Evolutionary conservation across 2,888 invertebrate genomes (phyloP), one percentile per base, ranked within the genome.

Genomic region (Geophilus truncorum): DNA sequence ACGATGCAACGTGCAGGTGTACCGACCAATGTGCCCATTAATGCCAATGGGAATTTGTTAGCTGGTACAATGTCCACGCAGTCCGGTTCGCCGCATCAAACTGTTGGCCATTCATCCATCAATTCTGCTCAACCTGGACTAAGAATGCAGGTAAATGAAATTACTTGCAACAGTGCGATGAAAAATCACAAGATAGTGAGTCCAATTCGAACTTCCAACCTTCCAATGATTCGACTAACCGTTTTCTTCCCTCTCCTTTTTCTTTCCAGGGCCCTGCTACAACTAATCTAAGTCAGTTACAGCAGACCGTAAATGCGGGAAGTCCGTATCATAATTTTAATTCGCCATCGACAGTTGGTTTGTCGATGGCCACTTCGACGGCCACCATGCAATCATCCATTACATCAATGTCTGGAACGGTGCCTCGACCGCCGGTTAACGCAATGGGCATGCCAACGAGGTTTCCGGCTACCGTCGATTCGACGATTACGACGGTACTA

Each of bases 251-350:
- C 23, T 18, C 12, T 3, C 12, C 32, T 77, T 77, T 77, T 15
- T 32, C 32, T 32, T 32, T 32, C 21, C 12, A 77, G 36, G 32
- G 36, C 30, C 77, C 36, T 34, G 32, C 77, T 25, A 32, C 77
- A 34, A 77, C 80, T 15, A 80, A 80, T 81, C 78, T 81, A 4
- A 76, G 81, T 51, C 83, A 83, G 30, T 32, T 83, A 78, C 81
- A 81, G 32, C 82, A 82, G 78, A 34, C 81, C 45, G 75, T 82
- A 70, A 82, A 82, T 76, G 78, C 80, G 30, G 80, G 80, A 18
- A 81, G 81, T 82, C 82, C 82, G 62, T 83, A 82, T 78, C 83
- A 83, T 81, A 81, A 80, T 32, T 83, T 82, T 77, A 83, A 82
- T 81, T 81, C 83, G 51, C 83, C 83, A 23, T 82, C 81, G 45